These are phyloP conservation scores for Ornithoptera alexandrae DNA, from an alignment of 2,888 invertebrate genomes.

Conservation along the genomic window DNA sequence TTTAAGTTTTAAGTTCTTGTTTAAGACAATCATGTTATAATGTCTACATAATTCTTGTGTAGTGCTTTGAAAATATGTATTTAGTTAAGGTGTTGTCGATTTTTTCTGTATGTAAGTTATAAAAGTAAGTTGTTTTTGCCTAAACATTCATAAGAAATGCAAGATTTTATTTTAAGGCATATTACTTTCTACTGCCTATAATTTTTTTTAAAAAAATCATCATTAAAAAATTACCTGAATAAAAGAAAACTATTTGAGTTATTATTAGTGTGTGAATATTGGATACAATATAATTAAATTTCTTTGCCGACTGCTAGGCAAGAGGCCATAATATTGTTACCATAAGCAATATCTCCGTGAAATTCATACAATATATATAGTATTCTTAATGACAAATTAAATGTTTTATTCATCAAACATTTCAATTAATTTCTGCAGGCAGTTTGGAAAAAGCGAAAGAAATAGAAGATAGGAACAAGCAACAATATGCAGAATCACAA, in stretches of 20 bases:
- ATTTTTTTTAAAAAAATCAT: too few relatives aligned
- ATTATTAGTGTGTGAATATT: neutral
- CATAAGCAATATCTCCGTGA: neutral
- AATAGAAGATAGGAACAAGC: conserved; percentile 88
- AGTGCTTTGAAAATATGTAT: conserved; percentile 28
- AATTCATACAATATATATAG: neutral
- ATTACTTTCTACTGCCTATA: too few relatives aligned
- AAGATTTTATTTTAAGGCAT: neutral
- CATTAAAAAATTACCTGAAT: too few relatives aligned
- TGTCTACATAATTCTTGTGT: neutral
- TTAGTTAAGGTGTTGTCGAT: conserved; percentile 79
- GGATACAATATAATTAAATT: neutral
- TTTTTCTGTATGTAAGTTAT: conserved; percentile 38
- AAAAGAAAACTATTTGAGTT: too few relatives aligned
- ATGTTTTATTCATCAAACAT: neutral
- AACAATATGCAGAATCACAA: conserved; percentile 91
- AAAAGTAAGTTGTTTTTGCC: conserved; percentile 5
- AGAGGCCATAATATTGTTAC: neutral
- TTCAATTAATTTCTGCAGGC: conserved; percentile 71
- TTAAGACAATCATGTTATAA: neutral
- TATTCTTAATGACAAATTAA: neutral
- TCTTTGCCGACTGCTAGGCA: neutral
- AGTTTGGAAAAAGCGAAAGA: conserved; percentile 86
- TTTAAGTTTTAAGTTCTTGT: neutral
- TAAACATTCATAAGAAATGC: neutral